Evolutionary conservation across 2,888 invertebrate genomes (phyloP), one percentile per base, ranked within the genome.

Genomic region (Tenthredo amoena): DNA sequence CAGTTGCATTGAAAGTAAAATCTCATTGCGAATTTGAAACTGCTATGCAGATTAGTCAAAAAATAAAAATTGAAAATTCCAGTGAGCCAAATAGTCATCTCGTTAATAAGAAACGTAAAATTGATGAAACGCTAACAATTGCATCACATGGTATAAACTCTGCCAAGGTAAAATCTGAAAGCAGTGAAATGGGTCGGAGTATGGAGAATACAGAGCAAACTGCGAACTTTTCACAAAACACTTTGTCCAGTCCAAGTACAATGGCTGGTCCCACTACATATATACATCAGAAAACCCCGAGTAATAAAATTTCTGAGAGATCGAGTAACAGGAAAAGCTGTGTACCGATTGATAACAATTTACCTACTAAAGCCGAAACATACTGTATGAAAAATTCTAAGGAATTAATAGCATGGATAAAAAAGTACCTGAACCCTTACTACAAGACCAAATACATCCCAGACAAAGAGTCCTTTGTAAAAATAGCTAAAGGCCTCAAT

Each of bases 401-500:
- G 90, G 91, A 90, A 89, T 81, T 89, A 90, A 84, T 92, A 91
- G 86, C 89, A 90, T 15, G 91, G 90, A 15, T 76, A 62, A 43
- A 62, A 81, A 18, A 26, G 2, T 9, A 37, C 31, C 37, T 81
- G 12, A 58, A 81, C 5, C 81, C 62, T 43, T 43, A 81, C 50
- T 81, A 62, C 81, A 62, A 81, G 15, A 50, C 31, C 26, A 68
- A 89, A 71, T 89, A 89, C 72, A 91, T 92, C 72, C 92, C 92
- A 2, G 92, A 92, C 87, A 89, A 88, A 85, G 88, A 88, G 6
- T 88, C 89, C 7, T 92, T 92, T 84, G 89, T 89, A 47, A 89
- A 87, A 87, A 91, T 89, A 47, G 92, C 91, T 85, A 87, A 89
- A 84, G 90, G 90, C 85, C 91, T 92, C 88, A 90, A 91, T 81